Evolutionary conservation across 1,140 invertebrate species (phyloP), one percentile per base, ranked within the genome.

Genomic region (Planococcus citri): DNA sequence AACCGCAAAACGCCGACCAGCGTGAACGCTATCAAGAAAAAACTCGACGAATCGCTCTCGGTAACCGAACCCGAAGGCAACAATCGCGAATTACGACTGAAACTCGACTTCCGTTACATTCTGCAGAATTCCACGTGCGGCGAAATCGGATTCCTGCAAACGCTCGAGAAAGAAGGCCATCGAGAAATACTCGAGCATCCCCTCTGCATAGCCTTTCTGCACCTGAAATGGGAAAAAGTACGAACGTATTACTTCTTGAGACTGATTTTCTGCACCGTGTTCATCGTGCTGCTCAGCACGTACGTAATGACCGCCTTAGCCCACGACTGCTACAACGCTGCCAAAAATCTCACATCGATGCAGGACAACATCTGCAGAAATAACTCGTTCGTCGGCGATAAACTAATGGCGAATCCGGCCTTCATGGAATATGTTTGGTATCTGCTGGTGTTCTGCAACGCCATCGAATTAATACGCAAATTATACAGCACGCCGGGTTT

Each of bases 181-280:
- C 90, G 90, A 73, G 87, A 90, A 75, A 86, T 92, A 17, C 76
- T 92, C 0, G 81, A 89, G 68, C 90, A 92, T 81, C 90, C 90
- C 0, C 75, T 92, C 0, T 91, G 89, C 74, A 88, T 89, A 3
- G 89, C 89, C 0, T 92, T 92, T 77, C 77, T 92, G 0, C 86
- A 91, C 74, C 83, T 92, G 17, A 92, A 92, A 77, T 94, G 91
- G 91, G 86, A 91, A 73, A 91, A 91, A 77, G 91, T 94, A 72
- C 81, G 90, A n/a, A 89, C 90, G 77, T 92, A 91, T 75, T 92
- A 92, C 74, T 86, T 91, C 6, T 88, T 86, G 0, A 82, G 89
- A 70, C 78, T 92, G 70, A 81, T 92, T 58, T 86, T 92, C 74
- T 91, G 88, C 77, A 84, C 90, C 69, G 83, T 89, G 51, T 91